Conservation (phyloP, 2,888 invertebrate species). For the Leucophenga maculata region DNA sequence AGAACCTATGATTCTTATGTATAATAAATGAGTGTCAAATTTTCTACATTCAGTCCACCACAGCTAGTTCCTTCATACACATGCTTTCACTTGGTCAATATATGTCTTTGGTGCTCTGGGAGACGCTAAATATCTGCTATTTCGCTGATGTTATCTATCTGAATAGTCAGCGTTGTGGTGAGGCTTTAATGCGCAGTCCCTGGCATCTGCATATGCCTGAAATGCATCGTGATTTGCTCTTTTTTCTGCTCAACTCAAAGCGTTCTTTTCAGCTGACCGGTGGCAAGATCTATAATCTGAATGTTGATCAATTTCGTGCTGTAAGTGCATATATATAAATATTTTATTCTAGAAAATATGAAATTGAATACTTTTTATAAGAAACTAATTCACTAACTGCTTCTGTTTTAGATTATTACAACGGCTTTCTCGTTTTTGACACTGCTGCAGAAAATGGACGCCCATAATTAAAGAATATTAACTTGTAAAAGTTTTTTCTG, state of each 20-base stretch:
- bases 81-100: slow-evolving; percentile 61
- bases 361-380: not conserved
- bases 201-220: slow-evolving; percentile 60
- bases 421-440: slow-evolving; percentile 68
- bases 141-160: slow-evolving; percentile 58
- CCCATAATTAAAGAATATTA: slow-evolving; percentile 38
- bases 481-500: too few species aligned
- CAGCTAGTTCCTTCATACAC: slow-evolving; percentile 58
- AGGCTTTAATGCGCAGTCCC: slow-evolving; percentile 61
- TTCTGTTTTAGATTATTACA: slow-evolving; percentile 58
- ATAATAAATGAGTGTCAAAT: not conserved
- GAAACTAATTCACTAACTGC: not conserved
- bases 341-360: not conserved
- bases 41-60: slow-evolving; percentile 41
- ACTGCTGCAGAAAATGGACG: slow-evolving; percentile 63
- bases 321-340: too few species aligned
- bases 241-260: slow-evolving; percentile 57
- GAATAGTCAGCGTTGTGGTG: slow-evolving; percentile 62
- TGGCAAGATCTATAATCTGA: slow-evolving; percentile 61
- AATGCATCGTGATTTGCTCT: slow-evolving; percentile 55
- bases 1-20: not conserved
- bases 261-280: slow-evolving; percentile 58
- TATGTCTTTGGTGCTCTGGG: slow-evolving; percentile 57
- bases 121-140: slow-evolving; percentile 67
- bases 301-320: slow-evolving; percentile 50